phyloP scores from a whole-genome alignment of 2,113 vertebrate species.

The Natator depressus region DNA sequence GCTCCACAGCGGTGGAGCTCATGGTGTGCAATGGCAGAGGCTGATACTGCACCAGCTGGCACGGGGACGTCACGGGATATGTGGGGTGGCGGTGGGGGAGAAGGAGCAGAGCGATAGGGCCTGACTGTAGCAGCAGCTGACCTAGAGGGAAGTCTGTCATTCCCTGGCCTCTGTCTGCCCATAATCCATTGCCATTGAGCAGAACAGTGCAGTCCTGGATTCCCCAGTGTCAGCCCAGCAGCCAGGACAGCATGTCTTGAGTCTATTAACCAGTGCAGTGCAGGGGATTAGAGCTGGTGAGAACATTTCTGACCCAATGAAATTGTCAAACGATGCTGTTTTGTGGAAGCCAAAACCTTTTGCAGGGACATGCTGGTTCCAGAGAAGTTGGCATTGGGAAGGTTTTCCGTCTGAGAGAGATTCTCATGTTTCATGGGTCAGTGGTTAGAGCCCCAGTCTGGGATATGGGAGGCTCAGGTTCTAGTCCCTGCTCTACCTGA shows the following conservation, averaged over 20 bases:
- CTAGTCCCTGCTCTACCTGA: not conserved
- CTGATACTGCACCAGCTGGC: not conserved
- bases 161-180: not conserved
- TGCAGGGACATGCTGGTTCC: no score
- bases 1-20: not conserved
- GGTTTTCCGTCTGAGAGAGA: not conserved
- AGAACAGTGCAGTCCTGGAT: not conserved
- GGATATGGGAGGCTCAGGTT: not conserved
- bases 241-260: not conserved
- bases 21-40: fast-evolving
- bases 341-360: not conserved
- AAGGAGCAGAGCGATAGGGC: not conserved
- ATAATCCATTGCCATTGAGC: not conserved
- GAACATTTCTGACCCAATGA: not conserved
- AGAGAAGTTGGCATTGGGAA: not conserved
- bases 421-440: not conserved
- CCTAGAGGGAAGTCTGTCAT: not conserved
- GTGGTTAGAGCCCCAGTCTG: not conserved
- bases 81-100: not conserved
- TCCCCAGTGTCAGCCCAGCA: no score
- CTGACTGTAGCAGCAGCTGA: no score
- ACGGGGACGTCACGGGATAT: not conserved
- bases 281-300: not conserved
- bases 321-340: not conserved
- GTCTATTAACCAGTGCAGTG: not conserved